These are phyloP conservation scores for Drosophila infuscata DNA, from an alignment of 2,888 invertebrate species.

Conservation along the genomic window DNA sequence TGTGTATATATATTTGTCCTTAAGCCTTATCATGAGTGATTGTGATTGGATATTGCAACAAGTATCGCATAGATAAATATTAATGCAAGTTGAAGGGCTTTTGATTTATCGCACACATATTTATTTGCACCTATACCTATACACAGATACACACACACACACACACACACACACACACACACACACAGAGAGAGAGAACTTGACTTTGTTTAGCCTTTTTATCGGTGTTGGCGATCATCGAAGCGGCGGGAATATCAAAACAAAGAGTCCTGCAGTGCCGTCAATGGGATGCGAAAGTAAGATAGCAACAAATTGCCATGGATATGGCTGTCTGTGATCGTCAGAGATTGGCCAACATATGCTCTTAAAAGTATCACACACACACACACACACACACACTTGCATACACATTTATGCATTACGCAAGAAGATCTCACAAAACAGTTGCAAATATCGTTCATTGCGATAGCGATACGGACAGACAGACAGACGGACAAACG, in stretches of 20 bases:
- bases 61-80: neutral
- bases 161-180: neutral
- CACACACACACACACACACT: neutral
- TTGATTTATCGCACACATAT: neutral
- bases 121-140: neutral
- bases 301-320: slow-evolving; percentile 75
- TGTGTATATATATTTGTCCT: neutral
- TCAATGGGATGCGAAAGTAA: slow-evolving; percentile 73
- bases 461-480: slow-evolving; percentile 34
- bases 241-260: slow-evolving; percentile 73
- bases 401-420: neutral
- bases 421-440: slow-evolving; percentile 9
- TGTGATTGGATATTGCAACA: neutral
- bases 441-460: slow-evolving; percentile 40
- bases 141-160: neutral
- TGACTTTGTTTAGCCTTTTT: slow-evolving; percentile 31
- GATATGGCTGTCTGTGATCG: slow-evolving; percentile 70
- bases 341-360: slow-evolving; percentile 75
- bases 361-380: slow-evolving; percentile 5
- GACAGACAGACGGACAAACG: neutral
- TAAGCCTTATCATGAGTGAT: neutral
- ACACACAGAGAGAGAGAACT: neutral
- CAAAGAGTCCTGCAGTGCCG: slow-evolving; percentile 72
- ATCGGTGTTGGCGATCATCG: slow-evolving; percentile 61
- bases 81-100: slow-evolving; percentile 2